A percentile compares a stretch with the other conserved stretches of the same genome.
Conservation (phyloP, 2,888 invertebrate species). For the Nephrotoma appendiculata region DNA sequence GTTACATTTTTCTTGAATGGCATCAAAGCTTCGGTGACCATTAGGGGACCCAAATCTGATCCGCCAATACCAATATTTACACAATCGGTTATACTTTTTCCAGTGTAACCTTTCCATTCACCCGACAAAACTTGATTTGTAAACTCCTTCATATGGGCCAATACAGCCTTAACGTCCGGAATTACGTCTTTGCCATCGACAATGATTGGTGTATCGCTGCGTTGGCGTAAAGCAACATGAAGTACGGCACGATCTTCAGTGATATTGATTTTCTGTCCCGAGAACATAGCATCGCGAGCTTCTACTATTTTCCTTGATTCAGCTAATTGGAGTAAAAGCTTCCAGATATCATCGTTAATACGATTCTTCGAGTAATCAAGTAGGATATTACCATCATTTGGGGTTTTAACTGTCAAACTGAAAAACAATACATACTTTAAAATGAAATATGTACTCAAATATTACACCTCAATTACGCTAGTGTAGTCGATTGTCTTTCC, state of each 20-base stretch:
- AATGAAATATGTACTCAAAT: too few species aligned
- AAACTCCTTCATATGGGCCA: slow-evolving; percentile 92
- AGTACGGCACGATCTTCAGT: slow-evolving; percentile 94
- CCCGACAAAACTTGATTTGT: slow-evolving; percentile 59
- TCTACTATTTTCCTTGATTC: slow-evolving; percentile 66
- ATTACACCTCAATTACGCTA: too few species aligned
- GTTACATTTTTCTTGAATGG: slow-evolving; percentile 76
- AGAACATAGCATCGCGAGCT: slow-evolving; percentile 82
- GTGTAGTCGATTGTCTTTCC: too few species aligned
- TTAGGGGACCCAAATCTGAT: slow-evolving; percentile 94
- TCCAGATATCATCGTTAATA: slow-evolving; percentile 60
- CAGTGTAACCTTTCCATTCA: slow-evolving; percentile 68
- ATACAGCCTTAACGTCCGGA: slow-evolving; percentile 80
- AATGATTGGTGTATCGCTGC: slow-evolving; percentile 46
- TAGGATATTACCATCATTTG: slow-evolving; percentile 78
- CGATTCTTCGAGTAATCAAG: slow-evolving; percentile 96
- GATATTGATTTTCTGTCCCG: slow-evolving; percentile 92
- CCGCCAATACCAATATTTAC: slow-evolving; percentile 99
- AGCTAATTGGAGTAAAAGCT: slow-evolving; percentile 67
- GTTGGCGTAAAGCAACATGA: slow-evolving; percentile 86
- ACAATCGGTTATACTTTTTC: slow-evolving; percentile 89
- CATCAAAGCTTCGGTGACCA: slow-evolving; percentile 97
- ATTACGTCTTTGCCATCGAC: slow-evolving; percentile 84
- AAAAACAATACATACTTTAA: neutral
- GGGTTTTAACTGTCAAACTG: slow-evolving; percentile 62